These are phyloP conservation scores for Drosophila repletoides DNA, from an alignment of 1,140 invertebrate species.

Conservation along the genomic window DNA sequence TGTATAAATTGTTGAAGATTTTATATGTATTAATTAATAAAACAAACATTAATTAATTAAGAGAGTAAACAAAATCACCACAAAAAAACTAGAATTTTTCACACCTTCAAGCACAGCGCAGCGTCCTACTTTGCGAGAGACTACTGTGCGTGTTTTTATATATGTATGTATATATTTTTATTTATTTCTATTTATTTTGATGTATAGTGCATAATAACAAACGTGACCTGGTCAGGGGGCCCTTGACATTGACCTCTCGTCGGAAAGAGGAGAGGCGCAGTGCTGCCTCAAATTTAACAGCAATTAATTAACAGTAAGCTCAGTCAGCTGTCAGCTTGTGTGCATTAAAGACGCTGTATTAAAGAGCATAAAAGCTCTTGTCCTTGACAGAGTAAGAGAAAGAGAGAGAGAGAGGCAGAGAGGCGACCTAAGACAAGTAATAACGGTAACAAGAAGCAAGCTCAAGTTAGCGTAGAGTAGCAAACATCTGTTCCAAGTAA, in stretches of 20 bases:
- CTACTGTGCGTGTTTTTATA: too few relatives aligned
- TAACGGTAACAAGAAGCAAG: background rate
- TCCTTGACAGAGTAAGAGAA: constrained; percentile 14
- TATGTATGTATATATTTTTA: too few relatives aligned
- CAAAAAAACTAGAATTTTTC: too few relatives aligned
- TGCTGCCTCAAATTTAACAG: background rate
- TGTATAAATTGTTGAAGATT: too few relatives aligned
- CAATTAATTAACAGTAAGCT: constrained; percentile 29
- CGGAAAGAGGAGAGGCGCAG: background rate
- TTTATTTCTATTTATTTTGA: too few relatives aligned
- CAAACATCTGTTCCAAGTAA: constrained; percentile 53
- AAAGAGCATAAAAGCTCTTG: constrained; percentile 1
- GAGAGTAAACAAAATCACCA: too few relatives aligned
- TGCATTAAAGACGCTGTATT: background rate
- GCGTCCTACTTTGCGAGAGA: too few relatives aligned
- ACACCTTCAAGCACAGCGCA: too few relatives aligned
- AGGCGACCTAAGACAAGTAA: background rate
- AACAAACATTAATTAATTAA: too few relatives aligned
- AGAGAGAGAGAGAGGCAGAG: background rate
- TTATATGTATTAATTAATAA: too few relatives aligned
- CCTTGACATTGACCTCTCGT: constrained; percentile 17
- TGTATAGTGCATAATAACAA: background rate
- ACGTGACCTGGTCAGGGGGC: constrained; percentile 12
- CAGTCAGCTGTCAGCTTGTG: constrained; percentile 27
- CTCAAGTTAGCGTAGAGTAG: constrained; percentile 1